Base-by-base conservation (phyloP, 92 coral and sea anemone species). In the Montipora capitata region DNA sequence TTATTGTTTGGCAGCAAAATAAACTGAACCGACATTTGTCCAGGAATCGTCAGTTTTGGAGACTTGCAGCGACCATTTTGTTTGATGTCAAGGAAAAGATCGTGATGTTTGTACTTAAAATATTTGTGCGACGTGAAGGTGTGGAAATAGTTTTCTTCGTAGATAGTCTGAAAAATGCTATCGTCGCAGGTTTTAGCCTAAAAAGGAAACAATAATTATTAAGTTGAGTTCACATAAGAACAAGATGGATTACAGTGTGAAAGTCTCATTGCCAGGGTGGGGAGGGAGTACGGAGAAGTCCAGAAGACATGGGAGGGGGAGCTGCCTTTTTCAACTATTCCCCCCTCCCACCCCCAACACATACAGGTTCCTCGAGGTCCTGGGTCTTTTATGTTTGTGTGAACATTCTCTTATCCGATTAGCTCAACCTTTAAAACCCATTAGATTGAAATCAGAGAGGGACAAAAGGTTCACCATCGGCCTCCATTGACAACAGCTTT, bases 121-220 rank as follows among this genome's bases (percentile, higher is more conserved):
- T 88, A 96, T 83, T 96, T 96, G 75, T 95, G 98, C 12, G 98
- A 95, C 7, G 99, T 92, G 51, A 93, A 96, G 66, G 92, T 93
- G 78, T 91, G 94, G 73, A 92, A 96, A 66, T 87, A 83, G 76
- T 96, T 94, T 49, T 91, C 88, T 20, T 90, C 96, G 59, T 83
- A 83, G 17, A 78, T 82, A 44, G 92, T 89, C 79, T 89, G 84
- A 56, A 96, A 85, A 27, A 96, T 54, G 65, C 99, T 92, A 15
- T 96, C 98, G n/a, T 92, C 90, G 17, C 84, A 87, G 11, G 89
- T 76, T 59, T 83, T 91, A 20, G 92, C 86, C 99, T 96, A 7
- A 43, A 73, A 9, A 20, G 16, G 48, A 17, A 69, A 54, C 15
- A 12, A 8, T 8, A 7, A 3, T 12, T 1, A 54, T 8, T 54